Percentiles rank a stretch among this genome's conserved stretches.
Evolutionary conservation across 2,113 vertebrate genomes (phyloP).

Genomic region (Ibidorhyncha struthersii): DNA sequence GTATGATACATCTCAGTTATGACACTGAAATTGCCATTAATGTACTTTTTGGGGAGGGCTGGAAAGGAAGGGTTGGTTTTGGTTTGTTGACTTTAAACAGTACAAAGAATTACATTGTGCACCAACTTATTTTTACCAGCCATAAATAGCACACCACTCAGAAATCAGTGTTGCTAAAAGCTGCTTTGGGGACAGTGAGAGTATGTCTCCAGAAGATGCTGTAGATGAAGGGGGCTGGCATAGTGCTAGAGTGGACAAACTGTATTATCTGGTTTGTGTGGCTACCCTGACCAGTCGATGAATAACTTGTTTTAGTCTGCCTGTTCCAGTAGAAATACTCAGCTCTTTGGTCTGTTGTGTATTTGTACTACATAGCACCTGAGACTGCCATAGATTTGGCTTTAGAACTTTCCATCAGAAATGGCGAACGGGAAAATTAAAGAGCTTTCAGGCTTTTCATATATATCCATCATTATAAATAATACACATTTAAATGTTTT

Average conservation of each 20-base stretch:
- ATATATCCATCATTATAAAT: not conserved
- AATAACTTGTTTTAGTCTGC: not conserved
- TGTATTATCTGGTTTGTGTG: not conserved
- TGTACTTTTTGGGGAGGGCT: not conserved
- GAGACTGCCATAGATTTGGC: not conserved
- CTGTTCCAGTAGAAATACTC: not conserved
- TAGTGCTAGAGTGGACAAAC: not conserved
- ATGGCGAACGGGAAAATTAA: not conserved
- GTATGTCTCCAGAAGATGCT: not conserved
- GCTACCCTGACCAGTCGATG: not conserved
- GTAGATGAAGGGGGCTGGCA: not conserved
- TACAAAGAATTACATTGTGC: not conserved
- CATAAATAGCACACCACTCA: not conserved
- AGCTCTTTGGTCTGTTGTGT: not conserved
- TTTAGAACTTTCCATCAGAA: not conserved
- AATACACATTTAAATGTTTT: not conserved
- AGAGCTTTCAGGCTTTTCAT: not conserved
- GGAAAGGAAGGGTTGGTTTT: not conserved
- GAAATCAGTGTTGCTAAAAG: not conserved
- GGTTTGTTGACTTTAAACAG: not conserved
- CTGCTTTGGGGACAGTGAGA: not conserved
- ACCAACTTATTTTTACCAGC: not conserved
- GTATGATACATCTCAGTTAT: not conserved
- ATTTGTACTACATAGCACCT: not conserved
- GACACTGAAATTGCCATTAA: not conserved